Evolutionary conservation across 1,140 invertebrate species (phyloP).

Genomic region (Drosophila nebulosa): DNA sequence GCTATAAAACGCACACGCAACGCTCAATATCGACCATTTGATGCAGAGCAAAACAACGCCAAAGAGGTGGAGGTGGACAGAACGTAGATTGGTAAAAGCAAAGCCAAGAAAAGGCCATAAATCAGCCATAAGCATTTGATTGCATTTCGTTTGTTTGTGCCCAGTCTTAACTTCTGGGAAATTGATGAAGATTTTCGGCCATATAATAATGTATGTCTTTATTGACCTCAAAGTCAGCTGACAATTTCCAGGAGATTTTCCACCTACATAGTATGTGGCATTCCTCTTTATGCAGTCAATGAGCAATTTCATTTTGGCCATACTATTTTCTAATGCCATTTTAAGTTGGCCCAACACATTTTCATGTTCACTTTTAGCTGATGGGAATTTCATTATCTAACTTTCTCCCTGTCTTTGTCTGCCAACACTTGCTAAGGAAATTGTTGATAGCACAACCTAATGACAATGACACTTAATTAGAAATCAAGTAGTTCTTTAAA

Average conservation of each 20-base stretch:
- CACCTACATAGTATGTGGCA: background rate
- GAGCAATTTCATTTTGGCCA: background rate
- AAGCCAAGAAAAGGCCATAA: slow-evolving; percentile 40
- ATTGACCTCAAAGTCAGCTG: background rate
- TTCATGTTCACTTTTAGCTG: background rate
- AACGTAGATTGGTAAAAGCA: background rate
- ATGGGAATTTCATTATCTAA: background rate
- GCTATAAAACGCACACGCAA: slow-evolving; percentile 57
- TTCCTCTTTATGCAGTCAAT: background rate
- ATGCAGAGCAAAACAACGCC: background rate
- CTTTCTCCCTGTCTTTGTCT: background rate
- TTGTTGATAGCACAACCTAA: slow-evolving; percentile 18
- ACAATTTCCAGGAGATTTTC: background rate
- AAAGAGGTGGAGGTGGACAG: background rate
- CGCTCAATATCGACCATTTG: background rate
- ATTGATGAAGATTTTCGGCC: background rate
- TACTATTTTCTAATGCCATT: background rate
- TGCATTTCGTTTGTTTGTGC: slow-evolving; percentile 40
- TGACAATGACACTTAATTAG: slow-evolving; percentile 62
- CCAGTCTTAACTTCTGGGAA: background rate
- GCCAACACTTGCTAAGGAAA: slow-evolving; percentile 23
- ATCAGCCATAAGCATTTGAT: slow-evolving; percentile 65
- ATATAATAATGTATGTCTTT: too few relatives aligned
- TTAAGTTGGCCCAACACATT: background rate
- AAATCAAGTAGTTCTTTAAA: slow-evolving; percentile 54